Base-by-base conservation (phyloP, 92 coral and sea anemone species). In the Paramuricea clavata region DNA sequence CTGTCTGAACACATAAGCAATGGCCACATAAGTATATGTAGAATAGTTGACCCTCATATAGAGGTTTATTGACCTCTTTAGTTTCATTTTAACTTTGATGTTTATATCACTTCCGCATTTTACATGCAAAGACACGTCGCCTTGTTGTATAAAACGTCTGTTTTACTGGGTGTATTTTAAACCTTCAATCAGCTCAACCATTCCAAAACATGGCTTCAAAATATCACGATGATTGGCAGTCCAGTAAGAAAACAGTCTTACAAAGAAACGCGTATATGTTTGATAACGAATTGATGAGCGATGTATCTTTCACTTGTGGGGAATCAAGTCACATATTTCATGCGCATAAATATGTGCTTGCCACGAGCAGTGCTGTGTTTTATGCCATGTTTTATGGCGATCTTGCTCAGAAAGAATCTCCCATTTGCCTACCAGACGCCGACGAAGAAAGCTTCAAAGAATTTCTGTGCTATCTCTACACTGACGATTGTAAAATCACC, bases 321-420 rank as follows among this genome's bases (percentile, higher is more conserved):
- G 62, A 54, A 19, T 54, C 62, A 54, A 5, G 22, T 54, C 62
- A 23, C 62, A 21, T 54, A 19, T 54, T 54, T 54, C 62, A 54
- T 8, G 94, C 97, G 31, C 95, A 92, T 57, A 92, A 93, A 62
- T 92, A 86, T 31, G 89, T 92, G 67, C 91, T 95, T 19, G 95
- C 94, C 0, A 87, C 87, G 2, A 94, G 94, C 81, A 95, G 98
- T 36, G 95, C 98, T 7, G 94, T 94, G 2, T 92, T 95, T 49
- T 87, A 90, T 44, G 92, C 95, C 28, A 90, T 92, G 98, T 74
- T 94, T 28, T 90, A 89, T 43, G 93, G 94, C 36, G 52, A 89
- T 6, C 23, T 90, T 43, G 74, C 90, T 2, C 86, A 82, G 35
- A 71, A 42, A 50, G 86, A 73, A 16, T 34, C 78, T 75, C 78